A percentile compares a stretch with the other conserved stretches of the same genome.
Evolutionary conservation across 2,113 vertebrate genomes (phyloP).

Genomic region (Tyrannus savana): DNA sequence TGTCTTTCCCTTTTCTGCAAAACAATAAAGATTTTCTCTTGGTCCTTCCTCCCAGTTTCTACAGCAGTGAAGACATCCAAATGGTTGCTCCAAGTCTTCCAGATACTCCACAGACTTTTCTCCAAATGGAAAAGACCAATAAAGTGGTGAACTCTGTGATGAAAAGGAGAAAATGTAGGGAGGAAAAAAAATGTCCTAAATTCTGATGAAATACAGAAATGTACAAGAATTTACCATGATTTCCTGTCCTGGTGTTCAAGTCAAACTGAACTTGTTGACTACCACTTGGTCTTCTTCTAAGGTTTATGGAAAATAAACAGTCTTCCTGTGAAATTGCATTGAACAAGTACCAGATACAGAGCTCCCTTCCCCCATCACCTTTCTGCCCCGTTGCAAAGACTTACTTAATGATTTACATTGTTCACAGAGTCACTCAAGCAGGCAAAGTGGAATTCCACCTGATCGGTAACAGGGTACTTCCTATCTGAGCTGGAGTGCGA

Average conservation of each 20-base stretch:
- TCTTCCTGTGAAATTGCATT: background rate
- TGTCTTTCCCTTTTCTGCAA: background rate
- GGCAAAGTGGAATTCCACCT: conserved; percentile 77
- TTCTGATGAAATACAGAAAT: background rate
- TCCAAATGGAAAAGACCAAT: background rate
- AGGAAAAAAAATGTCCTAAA: background rate
- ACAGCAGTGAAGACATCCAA: background rate
- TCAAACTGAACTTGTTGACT: background rate
- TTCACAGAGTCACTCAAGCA: conserved; percentile 67
- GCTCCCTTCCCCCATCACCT: conserved; percentile 47
- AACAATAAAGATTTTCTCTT: background rate
- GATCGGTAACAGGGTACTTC: conserved; percentile 69
- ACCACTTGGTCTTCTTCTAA: background rate
- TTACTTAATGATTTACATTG: conserved; percentile 74
- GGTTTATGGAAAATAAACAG: conserved; percentile 5
- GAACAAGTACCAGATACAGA: conserved; percentile 30
- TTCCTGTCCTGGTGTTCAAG: background rate
- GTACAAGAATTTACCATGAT: background rate
- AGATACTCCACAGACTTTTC: background rate
- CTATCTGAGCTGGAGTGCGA: conserved; percentile 9
- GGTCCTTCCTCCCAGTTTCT: background rate
- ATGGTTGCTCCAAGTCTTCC: background rate
- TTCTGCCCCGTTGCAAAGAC: conserved; percentile 56
- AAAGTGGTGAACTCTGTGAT: background rate
- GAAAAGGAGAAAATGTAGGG: background rate